Conservation (phyloP, 1,140 invertebrate genomes). For the Magallana gigas region DNA sequence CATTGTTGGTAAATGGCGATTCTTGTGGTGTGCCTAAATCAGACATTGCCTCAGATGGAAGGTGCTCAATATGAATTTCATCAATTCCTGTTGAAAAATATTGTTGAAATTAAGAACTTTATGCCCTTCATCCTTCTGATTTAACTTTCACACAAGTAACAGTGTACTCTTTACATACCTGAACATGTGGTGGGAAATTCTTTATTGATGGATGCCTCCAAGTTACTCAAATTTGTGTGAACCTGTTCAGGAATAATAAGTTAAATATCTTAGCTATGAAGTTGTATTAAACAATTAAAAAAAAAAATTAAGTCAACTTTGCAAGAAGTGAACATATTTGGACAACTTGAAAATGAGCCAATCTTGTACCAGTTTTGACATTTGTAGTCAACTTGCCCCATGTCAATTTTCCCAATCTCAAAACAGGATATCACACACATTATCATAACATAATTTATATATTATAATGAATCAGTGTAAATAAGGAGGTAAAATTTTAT, state of each 20-base stretch:
- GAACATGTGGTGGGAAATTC: conserved; percentile 19
- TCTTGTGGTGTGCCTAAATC: background rate
- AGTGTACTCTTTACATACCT: background rate
- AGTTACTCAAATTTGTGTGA: background rate
- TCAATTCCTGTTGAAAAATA: background rate
- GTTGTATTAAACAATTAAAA: too few relatives aligned
- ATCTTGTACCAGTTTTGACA: too few relatives aligned
- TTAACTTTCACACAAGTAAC: background rate
- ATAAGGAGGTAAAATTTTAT: background rate
- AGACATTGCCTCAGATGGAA: background rate
- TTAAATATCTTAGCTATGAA: too few relatives aligned
- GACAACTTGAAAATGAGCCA: too few relatives aligned
- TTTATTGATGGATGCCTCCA: background rate
- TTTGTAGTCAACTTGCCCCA: too few relatives aligned
- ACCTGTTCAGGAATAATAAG: background rate
- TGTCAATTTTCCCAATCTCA: too few relatives aligned
- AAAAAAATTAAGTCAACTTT: too few relatives aligned
- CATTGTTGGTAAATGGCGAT: background rate
- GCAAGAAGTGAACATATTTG: too few relatives aligned
- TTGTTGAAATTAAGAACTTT: background rate
- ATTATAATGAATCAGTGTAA: background rate
- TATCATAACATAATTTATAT: too few relatives aligned
- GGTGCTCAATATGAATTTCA: background rate
- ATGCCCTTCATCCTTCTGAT: too few relatives aligned
- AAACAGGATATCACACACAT: too few relatives aligned